phyloP scores from a whole-genome alignment of 2,113 vertebrate species.

The Forbesichthys papilliferus region DNA sequence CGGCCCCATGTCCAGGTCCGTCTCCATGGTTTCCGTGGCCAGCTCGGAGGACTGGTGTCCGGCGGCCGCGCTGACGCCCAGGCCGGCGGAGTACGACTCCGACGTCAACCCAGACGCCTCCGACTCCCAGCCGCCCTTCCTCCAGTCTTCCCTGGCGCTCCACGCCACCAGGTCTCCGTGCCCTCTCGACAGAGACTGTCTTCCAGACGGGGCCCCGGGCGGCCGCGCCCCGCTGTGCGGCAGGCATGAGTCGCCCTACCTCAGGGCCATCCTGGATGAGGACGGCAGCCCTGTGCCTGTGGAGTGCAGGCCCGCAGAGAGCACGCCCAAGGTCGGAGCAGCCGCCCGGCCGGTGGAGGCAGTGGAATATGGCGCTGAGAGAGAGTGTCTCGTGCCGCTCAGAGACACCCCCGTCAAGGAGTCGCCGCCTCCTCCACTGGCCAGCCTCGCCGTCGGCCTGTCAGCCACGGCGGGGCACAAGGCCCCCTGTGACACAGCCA shows the following conservation, averaged over 20 bases:
- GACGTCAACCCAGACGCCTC: conserved; percentile 87
- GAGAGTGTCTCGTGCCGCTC: conserved; percentile 69
- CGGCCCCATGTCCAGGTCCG: conserved; percentile 86
- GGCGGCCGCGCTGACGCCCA: conserved; percentile 83
- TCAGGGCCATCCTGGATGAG: conserved; percentile 87
- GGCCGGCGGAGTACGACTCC: conserved; percentile 87
- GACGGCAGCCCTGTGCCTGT: conserved; percentile 76
- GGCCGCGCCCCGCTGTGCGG: conserved; percentile 69
- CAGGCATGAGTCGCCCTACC: conserved; percentile 80
- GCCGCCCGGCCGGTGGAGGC: too few species aligned
- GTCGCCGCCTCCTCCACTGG: conserved; percentile 48
- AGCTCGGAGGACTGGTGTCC: conserved; percentile 96
- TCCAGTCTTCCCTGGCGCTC: conserved; percentile 85
- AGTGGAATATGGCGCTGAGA: conserved; percentile 47
- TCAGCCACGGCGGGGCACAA: conserved; percentile 42
- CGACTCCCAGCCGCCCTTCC: conserved; percentile 90
- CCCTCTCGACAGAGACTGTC: conserved; percentile 83
- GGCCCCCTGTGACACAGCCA: conserved; percentile 35
- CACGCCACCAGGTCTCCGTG: conserved; percentile 89
- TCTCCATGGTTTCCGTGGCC: conserved; percentile 89
- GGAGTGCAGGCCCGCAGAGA: too few species aligned
- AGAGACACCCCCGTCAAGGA: conserved; percentile 66
- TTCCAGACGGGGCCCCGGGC: conserved; percentile 79
- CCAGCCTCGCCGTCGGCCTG: conserved; percentile 32
- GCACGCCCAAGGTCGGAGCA: too few species aligned